Base-by-base conservation (phyloP, 2,113 vertebrate species). In the Calidris pugnax region DNA sequence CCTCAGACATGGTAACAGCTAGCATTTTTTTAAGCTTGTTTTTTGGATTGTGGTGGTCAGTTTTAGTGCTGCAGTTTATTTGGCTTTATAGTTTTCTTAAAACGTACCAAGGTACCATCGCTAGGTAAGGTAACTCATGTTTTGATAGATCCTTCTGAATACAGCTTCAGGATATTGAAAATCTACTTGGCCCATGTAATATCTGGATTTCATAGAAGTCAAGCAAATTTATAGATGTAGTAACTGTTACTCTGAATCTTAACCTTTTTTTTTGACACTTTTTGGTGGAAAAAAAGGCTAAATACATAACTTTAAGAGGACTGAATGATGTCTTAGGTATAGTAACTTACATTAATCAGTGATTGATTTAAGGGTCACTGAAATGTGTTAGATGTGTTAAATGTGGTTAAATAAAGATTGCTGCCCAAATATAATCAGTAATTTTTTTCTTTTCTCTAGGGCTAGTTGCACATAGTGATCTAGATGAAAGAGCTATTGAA, bases 401-500 rank as follows among this genome's bases (percentile, higher is more conserved):
- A 56, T 81, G 47, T 76, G 35, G 14, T 60, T 93, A 91, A 89
- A 21, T 57, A 51, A 87, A 91, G 23, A 33, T 79, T 80, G 66
- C 27, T 92, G n/a, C 48, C 81, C 68, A 79, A 96, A 83, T 90
- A 47, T 81, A 82, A 93, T 91, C 7, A 35, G 24, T 64, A 28
- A 20, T 39, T 96, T 47, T 85, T 92, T 94, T 64, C 33, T 95
- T 69, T 89, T 96, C 79, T 96, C 53, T 96, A 99, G 99, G 99
- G 57, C 97, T 99, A 97, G 99, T 99, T 97, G 99, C 99, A 91
- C 99, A 99, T 96, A 99, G 99, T 93, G 99, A 99, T 98, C 98
- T 99, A 96, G 99, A 99, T 96, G 99, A 99, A 97, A 97, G 99
- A 97, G 99, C 99, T 92, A 98, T 99, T 22, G 99, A 99, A 98